Conservation (phyloP, 2,888 invertebrate genomes). For the Agonopterix alstromeriana region DNA sequence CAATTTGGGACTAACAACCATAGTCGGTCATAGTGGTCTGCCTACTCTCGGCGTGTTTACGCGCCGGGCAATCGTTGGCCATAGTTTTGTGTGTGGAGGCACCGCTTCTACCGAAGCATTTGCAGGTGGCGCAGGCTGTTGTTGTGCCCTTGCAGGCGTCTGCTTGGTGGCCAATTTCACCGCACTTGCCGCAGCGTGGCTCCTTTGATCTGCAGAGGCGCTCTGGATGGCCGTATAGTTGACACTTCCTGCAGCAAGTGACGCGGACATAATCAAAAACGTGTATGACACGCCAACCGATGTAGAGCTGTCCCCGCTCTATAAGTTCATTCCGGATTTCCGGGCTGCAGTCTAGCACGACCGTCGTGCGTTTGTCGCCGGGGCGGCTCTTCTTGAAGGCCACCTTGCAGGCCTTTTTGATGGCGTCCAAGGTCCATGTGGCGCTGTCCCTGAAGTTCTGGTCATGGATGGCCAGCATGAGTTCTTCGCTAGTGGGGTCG, state of each 20-base stretch:
- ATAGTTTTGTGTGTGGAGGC: conserved; percentile 1
- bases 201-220: neutral
- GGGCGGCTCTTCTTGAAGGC: neutral
- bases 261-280: conserved; percentile 6
- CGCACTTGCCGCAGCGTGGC: neutral
- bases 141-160: neutral
- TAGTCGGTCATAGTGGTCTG: neutral
- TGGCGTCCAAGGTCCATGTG: neutral
- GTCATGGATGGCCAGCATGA: conserved; percentile 1
- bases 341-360: neutral
- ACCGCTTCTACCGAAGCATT: conserved; percentile 1
- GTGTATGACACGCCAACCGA: conserved; percentile 1
- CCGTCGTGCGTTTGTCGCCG: conserved; percentile 12
- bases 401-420: neutral
- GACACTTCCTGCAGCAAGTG: conserved; percentile 15
- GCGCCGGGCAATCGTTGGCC: neutral
- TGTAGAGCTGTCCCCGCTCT: neutral
- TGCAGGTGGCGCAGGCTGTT: conserved; percentile 10
- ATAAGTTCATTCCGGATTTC: neutral
- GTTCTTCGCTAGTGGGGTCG: neutral
- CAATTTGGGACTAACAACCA: neutral
- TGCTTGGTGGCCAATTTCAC: neutral
- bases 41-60: neutral
- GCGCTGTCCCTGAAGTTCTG: conserved; percentile 6
- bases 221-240: neutral